Base-by-base conservation (phyloP, 2,113 vertebrate genomes). In the Dascyllus trimaculatus region DNA sequence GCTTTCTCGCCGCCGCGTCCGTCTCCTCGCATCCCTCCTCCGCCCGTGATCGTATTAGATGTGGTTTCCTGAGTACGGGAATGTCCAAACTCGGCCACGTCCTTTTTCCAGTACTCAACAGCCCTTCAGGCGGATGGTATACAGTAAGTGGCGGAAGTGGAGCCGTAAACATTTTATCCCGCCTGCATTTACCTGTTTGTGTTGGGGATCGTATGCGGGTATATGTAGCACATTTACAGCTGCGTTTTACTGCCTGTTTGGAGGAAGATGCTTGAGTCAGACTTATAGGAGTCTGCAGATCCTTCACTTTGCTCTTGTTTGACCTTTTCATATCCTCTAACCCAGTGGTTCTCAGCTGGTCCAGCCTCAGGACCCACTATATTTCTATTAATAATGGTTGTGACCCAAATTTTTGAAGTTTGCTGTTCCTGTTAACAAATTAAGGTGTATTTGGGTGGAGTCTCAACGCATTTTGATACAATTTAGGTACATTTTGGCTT, bases 51-150 rank as follows among this genome's bases (percentile, higher is more conserved):
- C 71, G 13, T 81, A 90, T 93, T 93, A 91, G 78, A 74, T 80
- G 90, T 45, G 90, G 87, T 92, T 92, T 91, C 48, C 80, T 89
- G 77, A 88, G 91, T 93, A 89, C 89, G 89, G 89, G 90, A 94
- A 94, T 85, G 89, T 91, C 80, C 75, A 68, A 87, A 80, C 63
- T 67, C 67, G 63, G 86, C 70, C 75, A 78, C 85, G 84, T 88
- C 80, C 81, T 90, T 86, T 93, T 92, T 86, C 88, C 88, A 90
- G 84, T 78, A 85, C 89, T 90, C 84, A 85, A 61, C 85, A 35
- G 64, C 78, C 49, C 71, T 84, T 29, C 64, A 11, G n/a, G 22
- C 77, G 68, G 66, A 89, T 71, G 60, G 75, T 53, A 26, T 59
- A 48, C 79, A 68, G 71, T 93, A 90, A 94, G 90, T 93, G 91